phyloP scores from a whole-genome alignment of 2,113 vertebrate genomes.

The Tyto alba region DNA sequence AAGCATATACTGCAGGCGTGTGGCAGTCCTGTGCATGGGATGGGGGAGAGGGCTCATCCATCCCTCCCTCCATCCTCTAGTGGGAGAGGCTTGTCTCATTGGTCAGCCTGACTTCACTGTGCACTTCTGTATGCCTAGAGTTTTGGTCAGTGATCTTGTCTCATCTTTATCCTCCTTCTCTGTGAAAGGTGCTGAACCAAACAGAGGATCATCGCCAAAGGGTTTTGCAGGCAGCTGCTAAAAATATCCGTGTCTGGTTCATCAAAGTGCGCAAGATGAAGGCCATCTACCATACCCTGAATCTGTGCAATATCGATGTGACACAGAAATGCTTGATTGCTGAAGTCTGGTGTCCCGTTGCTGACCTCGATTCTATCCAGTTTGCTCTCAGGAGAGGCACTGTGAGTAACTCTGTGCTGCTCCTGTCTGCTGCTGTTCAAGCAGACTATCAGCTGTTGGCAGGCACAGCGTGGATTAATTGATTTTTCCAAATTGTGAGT shows the following conservation, averaged over 20 bases:
- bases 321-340: slow-evolving; percentile 99
- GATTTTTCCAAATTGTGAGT: background rate
- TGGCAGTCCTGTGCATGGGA: background rate
- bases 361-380: slow-evolving; percentile 96
- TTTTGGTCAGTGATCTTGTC: background rate
- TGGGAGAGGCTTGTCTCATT: background rate
- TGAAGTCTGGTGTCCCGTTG: slow-evolving; percentile 96
- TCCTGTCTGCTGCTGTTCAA: background rate
- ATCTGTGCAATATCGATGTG: slow-evolving; percentile 97
- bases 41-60: rapidly evolving
- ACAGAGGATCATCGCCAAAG: slow-evolving; percentile 96
- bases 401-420: slow-evolving; percentile 71
- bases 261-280: slow-evolving; percentile 99
- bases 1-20: background rate
- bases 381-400: slow-evolving; percentile 96
- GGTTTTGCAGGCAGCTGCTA: slow-evolving; percentile 93
- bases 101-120: background rate
- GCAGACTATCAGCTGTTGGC: background rate
- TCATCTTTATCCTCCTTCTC: background rate
- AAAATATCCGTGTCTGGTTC: slow-evolving; percentile 95
- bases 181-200: slow-evolving; percentile 90
- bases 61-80: background rate
- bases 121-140: background rate
- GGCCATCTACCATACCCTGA: slow-evolving; percentile 98
- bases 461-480: background rate